Evolutionary conservation across 2,113 vertebrate genomes (phyloP).

Genomic region (Psittacara wagleri): DNA sequence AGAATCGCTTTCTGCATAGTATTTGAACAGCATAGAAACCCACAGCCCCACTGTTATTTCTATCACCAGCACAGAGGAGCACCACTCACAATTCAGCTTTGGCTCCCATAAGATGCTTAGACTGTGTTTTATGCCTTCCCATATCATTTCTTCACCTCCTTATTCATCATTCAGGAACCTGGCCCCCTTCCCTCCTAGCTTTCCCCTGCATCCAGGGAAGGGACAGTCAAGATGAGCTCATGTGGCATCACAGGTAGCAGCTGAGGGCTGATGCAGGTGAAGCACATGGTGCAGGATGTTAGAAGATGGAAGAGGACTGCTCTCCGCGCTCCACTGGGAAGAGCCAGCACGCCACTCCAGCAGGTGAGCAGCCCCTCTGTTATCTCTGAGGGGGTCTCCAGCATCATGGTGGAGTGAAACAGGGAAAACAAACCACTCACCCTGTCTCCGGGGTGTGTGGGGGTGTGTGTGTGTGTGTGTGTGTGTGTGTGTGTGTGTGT

Average conservation of each 20-base stretch:
- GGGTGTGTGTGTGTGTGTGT: no score
- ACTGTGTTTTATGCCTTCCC: not conserved
- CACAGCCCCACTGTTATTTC: not conserved
- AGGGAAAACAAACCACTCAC: not conserved
- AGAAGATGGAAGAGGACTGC: not conserved
- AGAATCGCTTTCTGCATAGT: not conserved
- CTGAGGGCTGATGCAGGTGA: not conserved
- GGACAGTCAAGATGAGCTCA: not conserved
- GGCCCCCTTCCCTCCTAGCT: accelerated
- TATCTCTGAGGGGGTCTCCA: not conserved
- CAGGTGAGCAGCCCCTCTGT: not conserved
- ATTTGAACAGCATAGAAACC: not conserved
- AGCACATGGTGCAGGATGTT: not conserved
- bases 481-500: no score
- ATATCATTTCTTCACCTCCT: not conserved
- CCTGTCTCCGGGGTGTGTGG: not conserved
- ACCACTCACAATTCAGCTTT: not conserved
- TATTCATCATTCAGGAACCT: not conserved
- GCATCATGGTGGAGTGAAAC: accelerated
- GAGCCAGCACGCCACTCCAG: accelerated
- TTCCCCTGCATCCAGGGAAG: not conserved
- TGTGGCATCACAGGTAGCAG: not conserved
- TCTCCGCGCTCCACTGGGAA: accelerated
- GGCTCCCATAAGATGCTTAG: not conserved
- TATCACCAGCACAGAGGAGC: not conserved